phyloP scores from a whole-genome alignment of 1,140 invertebrate species.

The Pantala flavescens region DNA sequence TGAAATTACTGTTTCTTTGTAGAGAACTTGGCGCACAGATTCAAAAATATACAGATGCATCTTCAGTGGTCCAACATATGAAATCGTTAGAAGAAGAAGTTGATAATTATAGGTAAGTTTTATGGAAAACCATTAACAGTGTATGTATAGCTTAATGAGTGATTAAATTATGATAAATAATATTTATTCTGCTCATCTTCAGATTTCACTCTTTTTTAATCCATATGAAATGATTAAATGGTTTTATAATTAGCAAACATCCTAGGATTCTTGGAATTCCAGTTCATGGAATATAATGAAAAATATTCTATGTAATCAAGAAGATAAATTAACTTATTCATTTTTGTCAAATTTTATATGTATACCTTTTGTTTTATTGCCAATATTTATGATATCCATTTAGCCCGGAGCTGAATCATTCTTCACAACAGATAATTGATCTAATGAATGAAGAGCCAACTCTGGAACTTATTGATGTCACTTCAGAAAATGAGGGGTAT shows the following conservation, averaged over 20 bases:
- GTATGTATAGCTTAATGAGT: not conserved
- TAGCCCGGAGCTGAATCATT: not conserved
- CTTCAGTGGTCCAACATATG: conserved; percentile 64
- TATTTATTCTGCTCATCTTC: too few species aligned
- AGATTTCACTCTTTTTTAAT: too few species aligned
- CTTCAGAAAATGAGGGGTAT: conserved; percentile 16
- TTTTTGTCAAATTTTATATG: too few species aligned
- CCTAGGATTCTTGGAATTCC: too few species aligned
- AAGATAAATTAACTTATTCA: too few species aligned
- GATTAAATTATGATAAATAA: too few species aligned
- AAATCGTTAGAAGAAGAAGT: conserved; percentile 66
- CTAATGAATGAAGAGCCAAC: not conserved
- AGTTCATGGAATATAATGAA: too few species aligned
- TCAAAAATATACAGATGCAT: conserved; percentile 71
- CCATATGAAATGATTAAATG: too few species aligned
- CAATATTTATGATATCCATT: too few species aligned
- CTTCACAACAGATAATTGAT: not conserved
- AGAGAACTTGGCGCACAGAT: conserved; percentile 67
- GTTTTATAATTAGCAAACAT: too few species aligned
- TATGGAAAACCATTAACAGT: not conserved
- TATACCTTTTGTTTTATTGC: too few species aligned
- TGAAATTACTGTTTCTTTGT: conserved; percentile 26
- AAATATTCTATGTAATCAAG: too few species aligned
- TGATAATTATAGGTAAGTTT: conserved; percentile 61
- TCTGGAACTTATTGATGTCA: conserved; percentile 19